phyloP scores from a whole-genome alignment of 2,113 vertebrate species.

The Cyphomyrus plagiostoma region DNA sequence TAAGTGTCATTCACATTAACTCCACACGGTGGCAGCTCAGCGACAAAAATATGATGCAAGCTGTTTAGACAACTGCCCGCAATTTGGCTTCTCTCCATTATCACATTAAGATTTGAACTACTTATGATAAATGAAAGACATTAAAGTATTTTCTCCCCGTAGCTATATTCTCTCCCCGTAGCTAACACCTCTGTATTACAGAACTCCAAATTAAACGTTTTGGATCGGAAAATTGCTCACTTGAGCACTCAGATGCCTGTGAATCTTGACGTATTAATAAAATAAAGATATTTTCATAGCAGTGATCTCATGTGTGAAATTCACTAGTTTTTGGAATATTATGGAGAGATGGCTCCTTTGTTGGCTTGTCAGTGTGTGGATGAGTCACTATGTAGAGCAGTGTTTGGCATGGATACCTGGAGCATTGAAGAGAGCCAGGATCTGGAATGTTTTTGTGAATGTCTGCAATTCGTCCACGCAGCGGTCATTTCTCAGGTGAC shows the following conservation, averaged over 20 bases:
- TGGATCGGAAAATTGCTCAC: not conserved
- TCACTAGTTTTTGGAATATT: not conserved
- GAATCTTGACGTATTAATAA: not conserved
- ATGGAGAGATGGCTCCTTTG: not conserved
- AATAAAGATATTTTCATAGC: not conserved
- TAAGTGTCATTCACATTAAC: not conserved
- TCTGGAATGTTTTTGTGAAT: not conserved
- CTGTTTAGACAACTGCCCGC: not conserved
- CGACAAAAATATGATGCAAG: conserved; percentile 15
- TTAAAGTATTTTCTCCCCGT: not conserved
- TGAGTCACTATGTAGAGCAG: not conserved
- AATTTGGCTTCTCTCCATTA: not conserved
- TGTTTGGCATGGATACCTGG: not conserved
- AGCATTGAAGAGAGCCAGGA: not conserved
- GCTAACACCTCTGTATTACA: not conserved
- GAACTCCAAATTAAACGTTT: not conserved
- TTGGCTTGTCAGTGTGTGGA: not conserved
- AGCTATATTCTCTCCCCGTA: not conserved
- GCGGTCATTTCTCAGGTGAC: not conserved
- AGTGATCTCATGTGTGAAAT: not conserved
- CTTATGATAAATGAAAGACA: not conserved
- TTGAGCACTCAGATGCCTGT: not conserved
- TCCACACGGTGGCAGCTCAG: conserved; percentile 52
- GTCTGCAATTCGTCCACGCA: not conserved
- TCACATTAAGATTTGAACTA: not conserved